Percentiles rank a stretch among this genome's conserved stretches.
These are phyloP conservation scores for Notocelia uddmanniana DNA, from an alignment of 2,888 invertebrate species.

Conservation along the genomic window DNA sequence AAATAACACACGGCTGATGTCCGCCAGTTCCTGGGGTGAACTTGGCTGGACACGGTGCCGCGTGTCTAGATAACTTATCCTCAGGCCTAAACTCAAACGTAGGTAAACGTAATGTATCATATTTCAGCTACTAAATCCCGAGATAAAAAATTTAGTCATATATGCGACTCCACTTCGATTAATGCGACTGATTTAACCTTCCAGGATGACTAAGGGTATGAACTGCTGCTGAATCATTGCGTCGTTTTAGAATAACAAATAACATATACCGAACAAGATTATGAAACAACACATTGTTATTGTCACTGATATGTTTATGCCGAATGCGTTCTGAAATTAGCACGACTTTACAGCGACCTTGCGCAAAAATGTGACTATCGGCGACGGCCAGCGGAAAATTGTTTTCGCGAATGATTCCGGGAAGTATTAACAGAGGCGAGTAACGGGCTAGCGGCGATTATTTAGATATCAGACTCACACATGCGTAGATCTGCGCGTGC, in stretches of 20 bases:
- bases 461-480: slow-evolving; percentile 72
- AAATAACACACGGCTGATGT: too few relatives aligned
- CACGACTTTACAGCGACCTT: slow-evolving; percentile 78
- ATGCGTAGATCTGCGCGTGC: slow-evolving; percentile 53
- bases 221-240: slow-evolving; percentile 24
- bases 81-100: too few relatives aligned
- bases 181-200: slow-evolving; percentile 25
- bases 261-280: slow-evolving; percentile 1
- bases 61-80: too few relatives aligned
- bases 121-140: too few relatives aligned
- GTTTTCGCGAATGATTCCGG: slow-evolving; percentile 81
- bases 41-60: too few relatives aligned
- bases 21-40: too few relatives aligned
- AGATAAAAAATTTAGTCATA: slow-evolving; percentile 18
- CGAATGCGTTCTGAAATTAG: slow-evolving; percentile 59
- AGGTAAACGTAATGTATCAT: too few relatives aligned
- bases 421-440: slow-evolving; percentile 79
- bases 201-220: slow-evolving; percentile 23
- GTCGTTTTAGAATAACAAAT: slow-evolving; percentile 10
- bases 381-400: slow-evolving; percentile 69
- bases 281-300: slow-evolving; percentile 31
- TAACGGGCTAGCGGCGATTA: slow-evolving; percentile 81
- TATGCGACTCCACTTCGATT: not conserved
- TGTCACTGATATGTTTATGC: slow-evolving; percentile 17
- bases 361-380: slow-evolving; percentile 69